Evolutionary conservation across 2,113 vertebrate species (phyloP).

Genomic region (Hydropotes inermis): DNA sequence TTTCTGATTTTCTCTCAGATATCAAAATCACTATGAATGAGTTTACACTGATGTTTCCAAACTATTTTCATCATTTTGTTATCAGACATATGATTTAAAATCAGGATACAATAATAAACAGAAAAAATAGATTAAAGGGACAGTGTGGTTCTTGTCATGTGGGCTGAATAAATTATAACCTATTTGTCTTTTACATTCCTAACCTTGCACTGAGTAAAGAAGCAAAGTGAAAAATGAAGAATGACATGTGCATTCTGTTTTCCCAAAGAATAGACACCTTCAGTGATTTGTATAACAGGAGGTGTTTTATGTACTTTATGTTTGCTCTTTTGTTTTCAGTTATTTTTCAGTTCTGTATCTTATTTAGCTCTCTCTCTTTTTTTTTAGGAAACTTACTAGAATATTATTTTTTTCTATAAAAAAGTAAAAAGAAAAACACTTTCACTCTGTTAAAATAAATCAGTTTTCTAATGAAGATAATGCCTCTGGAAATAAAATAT

Average conservation of each 20-base stretch:
- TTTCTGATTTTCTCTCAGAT: not conserved
- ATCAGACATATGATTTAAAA: not conserved
- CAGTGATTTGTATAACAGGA: slow-evolving; percentile 1
- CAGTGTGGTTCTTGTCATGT: not conserved
- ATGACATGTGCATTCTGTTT: not conserved
- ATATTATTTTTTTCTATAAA: not conserved
- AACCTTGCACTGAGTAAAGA: slow-evolving; percentile 28
- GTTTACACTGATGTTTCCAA: not conserved
- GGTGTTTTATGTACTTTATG: not conserved
- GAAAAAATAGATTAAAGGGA: not conserved
- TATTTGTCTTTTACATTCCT: not conserved
- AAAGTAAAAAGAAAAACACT: not conserved
- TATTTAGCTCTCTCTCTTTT: not conserved
- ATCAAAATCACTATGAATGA: not conserved
- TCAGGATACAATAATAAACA: not conserved
- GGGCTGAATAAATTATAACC: not conserved
- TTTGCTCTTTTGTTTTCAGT: not conserved
- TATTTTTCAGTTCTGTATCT: slow-evolving; percentile 4
- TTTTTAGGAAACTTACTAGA: not conserved
- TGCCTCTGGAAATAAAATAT: not conserved
- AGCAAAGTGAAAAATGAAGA: slow-evolving; percentile 28
- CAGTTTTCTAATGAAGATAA: not conserved
- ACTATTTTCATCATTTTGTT: not conserved
- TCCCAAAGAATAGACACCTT: not conserved
- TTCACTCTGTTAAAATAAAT: not conserved